These are phyloP conservation scores for Drosophila setosimentum DNA, from an alignment of 2,888 invertebrate species.

Conservation along the genomic window DNA sequence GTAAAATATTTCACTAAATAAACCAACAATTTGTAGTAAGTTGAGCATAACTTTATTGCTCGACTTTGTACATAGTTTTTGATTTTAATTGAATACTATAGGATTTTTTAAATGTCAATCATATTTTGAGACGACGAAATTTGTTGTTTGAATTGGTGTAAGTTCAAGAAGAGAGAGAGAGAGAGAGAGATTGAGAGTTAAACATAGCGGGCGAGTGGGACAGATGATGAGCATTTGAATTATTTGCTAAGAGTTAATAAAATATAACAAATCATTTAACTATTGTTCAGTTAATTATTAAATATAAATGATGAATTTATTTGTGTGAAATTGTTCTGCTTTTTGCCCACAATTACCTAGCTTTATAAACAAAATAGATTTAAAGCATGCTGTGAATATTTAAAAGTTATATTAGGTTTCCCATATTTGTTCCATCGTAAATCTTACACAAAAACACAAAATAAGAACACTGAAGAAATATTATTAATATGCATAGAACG, in stretches of 20 bases:
- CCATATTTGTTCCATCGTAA: conserved; percentile 22
- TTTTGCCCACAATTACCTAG: background rate
- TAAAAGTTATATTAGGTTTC: conserved; percentile 13
- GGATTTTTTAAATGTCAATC: no score
- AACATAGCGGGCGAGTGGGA: no score
- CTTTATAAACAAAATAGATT: background rate
- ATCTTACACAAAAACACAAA: conserved; percentile 7
- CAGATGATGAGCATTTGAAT: background rate
- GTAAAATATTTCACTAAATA: background rate
- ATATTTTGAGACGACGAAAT: no score
- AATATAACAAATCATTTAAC: background rate
- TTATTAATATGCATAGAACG: conserved; percentile 25
- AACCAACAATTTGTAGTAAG: background rate
- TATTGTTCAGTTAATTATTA: background rate
- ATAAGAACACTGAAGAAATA: background rate
- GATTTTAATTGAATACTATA: no score
- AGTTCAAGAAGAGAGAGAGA: no score
- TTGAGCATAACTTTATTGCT: background rate
- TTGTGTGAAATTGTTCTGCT: background rate
- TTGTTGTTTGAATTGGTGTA: no score
- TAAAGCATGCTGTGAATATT: conserved; percentile 37
- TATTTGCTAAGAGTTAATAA: background rate
- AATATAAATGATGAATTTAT: background rate
- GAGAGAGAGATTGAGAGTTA: no score
- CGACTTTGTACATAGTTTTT: background rate